Evolutionary conservation across 2,113 vertebrate genomes (phyloP).

Genomic region (Elaphurus davidianus): DNA sequence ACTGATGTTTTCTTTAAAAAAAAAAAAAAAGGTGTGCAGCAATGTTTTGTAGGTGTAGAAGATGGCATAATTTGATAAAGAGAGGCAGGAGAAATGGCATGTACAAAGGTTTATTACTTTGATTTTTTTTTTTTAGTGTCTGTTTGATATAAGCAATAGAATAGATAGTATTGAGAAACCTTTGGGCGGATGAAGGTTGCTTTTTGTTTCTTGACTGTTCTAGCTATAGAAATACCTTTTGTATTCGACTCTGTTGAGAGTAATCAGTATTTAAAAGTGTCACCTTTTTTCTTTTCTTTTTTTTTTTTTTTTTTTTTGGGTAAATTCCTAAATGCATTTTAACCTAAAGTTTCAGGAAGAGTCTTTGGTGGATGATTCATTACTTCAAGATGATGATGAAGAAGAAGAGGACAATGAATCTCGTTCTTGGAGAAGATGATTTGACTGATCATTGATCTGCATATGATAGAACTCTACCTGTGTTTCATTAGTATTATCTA

Average conservation of each 20-base stretch:
- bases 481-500: conserved; percentile 88
- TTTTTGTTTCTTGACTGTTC: conserved; percentile 59
- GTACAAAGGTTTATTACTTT: background rate
- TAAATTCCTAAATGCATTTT: conserved; percentile 64
- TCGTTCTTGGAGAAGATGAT: conserved; percentile 98
- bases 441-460: conserved; percentile 75
- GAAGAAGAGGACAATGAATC: conserved; percentile 97
- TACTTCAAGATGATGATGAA: conserved; percentile 98
- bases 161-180: conserved; percentile 14
- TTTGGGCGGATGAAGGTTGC: background rate
- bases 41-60: conserved; percentile 21
- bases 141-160: conserved; percentile 38
- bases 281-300: conserved; percentile 56
- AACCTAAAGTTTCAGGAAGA: conserved; percentile 92
- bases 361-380: conserved; percentile 92
- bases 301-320: conserved; percentile 51
- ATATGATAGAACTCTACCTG: conserved; percentile 82
- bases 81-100: conserved; percentile 35
- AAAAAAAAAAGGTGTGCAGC: background rate
- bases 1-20: background rate
- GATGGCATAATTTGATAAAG: background rate
- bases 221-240: conserved; percentile 63
- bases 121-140: background rate
- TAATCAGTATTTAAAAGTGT: conserved; percentile 73
- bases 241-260: conserved; percentile 60